Conservation (phyloP, 2,888 invertebrate species). For the Clepsis dumicolana region DNA sequence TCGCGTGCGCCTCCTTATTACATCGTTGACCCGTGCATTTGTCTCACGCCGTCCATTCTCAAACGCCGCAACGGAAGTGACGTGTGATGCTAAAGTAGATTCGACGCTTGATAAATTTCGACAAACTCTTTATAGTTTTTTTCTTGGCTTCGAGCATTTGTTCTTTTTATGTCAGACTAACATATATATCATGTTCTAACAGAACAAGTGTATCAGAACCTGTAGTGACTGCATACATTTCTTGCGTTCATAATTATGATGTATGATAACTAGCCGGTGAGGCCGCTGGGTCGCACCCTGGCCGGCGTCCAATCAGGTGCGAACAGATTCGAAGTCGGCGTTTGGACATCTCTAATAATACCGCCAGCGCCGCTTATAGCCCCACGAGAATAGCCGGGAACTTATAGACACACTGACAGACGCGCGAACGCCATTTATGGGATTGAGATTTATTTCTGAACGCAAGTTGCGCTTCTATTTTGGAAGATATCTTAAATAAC, state of each 20-base stretch:
- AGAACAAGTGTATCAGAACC: not conserved
- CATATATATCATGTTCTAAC: not conserved
- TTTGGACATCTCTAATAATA: slow-evolving; percentile 80
- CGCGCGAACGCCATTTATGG: slow-evolving; percentile 50
- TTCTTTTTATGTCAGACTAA: not conserved
- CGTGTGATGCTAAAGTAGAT: slow-evolving; percentile 3
- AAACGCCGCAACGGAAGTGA: slow-evolving; percentile 16
- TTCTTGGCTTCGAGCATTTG: not conserved
- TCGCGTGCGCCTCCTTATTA: slow-evolving; percentile 17
- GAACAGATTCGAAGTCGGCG: slow-evolving; percentile 66
- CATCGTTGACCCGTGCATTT: slow-evolving; percentile 18
- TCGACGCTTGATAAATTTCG: not conserved
- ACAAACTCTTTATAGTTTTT: not conserved
- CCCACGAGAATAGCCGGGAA: slow-evolving; percentile 75
- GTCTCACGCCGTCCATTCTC: not conserved
- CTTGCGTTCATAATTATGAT: slow-evolving; percentile 30
- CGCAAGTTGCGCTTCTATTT: slow-evolving; percentile 32
- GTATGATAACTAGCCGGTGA: slow-evolving; percentile 25
- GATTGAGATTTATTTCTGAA: slow-evolving; percentile 42
- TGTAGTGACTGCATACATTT: not conserved
- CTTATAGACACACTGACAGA: slow-evolving; percentile 65
- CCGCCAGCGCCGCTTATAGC: slow-evolving; percentile 74
- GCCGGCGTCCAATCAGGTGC: slow-evolving; percentile 80
- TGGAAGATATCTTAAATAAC: slow-evolving; percentile 19
- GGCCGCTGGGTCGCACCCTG: slow-evolving; percentile 52